Base-by-base conservation (phyloP, 2,113 vertebrate genomes). In the Ploceus nigricollis region DNA sequence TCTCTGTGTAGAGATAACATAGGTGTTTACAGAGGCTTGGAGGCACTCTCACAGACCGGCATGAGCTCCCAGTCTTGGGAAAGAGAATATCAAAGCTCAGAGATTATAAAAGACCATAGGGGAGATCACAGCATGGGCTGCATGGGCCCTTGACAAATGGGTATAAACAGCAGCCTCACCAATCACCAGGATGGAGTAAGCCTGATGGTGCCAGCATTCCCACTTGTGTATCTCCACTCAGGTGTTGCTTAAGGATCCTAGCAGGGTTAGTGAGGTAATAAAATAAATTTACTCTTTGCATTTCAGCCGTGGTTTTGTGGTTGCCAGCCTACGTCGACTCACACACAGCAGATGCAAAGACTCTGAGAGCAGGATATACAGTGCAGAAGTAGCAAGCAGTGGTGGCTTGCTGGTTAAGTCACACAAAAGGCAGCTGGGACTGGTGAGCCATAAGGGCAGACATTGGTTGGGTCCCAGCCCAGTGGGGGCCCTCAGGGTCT, bases 401-500 rank as follows among this genome's bases (percentile, higher is more conserved):
- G 40, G 17, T 17, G 37, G 20, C 51, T 70, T 56, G 8, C 30
- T 72, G 33, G 23, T 25, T 64, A 47, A 85, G 19, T 20, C 45
- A 37, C 31, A n/a, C 19, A 51, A 31, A 82, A 71, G 45, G 40
- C 13, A 81, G 31, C 30, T 73, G 50, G 37, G 48, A 90, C 50
- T 68, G 50, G 27, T 63, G 57, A 79, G 23, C n/a, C 65, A 1
- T 24, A 47, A 48, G 19, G 31, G 22, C 19, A 71, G 24, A 13
- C 7, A 20, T 40, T 24, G 42, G 21, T 9, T 47, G 23, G 17
- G 15, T 72, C 25, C 42, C 21, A 89, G 48, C 11, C 51, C 6
- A 1, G 1, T 4, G 13, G 5, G 7, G 3, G 0, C 30, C 21
- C 17, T 40, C 35, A 31, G 17, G 27, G 18, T 50, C 47, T 79